Conservation (phyloP, 2,797 vertebrate genomes). For the Ataeniobius toweri region DNA sequence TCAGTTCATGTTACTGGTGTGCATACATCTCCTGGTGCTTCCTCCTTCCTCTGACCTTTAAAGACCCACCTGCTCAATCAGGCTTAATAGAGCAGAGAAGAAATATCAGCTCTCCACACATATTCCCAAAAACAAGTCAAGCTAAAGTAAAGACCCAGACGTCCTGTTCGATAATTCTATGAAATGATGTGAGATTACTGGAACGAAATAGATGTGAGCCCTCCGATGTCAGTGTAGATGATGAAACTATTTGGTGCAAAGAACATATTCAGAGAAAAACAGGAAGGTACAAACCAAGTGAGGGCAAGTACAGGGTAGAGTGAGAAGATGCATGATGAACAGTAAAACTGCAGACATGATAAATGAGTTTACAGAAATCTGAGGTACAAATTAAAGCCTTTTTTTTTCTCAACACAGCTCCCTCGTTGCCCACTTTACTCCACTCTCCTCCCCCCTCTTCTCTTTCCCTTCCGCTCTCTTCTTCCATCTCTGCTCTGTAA, state of each 20-base stretch:
- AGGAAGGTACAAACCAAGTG: constrained; percentile 16
- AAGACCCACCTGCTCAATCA: constrained; percentile 52
- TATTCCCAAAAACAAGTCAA: constrained; percentile 10
- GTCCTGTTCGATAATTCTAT: constrained; percentile 11
- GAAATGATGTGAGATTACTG: not conserved
- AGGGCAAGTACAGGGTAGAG: constrained; percentile 12
- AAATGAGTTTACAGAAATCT: constrained; percentile 83
- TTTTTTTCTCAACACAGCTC: constrained; percentile 56
- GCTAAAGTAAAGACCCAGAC: constrained; percentile 21
- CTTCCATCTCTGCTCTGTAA: constrained; percentile 75
- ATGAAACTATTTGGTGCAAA: constrained; percentile 8
- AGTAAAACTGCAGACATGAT: constrained; percentile 75
- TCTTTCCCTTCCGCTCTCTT: constrained; percentile 45
- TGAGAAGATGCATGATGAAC: constrained; percentile 40
- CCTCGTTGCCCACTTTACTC: constrained; percentile 59
- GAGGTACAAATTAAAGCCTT: constrained; percentile 80
- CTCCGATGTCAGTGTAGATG: constrained; percentile 2
- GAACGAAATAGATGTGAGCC: not conserved
- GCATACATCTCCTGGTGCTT: constrained; percentile 54
- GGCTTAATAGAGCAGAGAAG: constrained; percentile 48
- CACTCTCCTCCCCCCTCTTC: constrained; percentile 27
- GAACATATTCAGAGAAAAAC: constrained; percentile 21
- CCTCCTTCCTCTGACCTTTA: constrained; percentile 67
- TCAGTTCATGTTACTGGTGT: constrained; percentile 59
- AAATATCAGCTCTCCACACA: constrained; percentile 27